These are phyloP conservation scores for Willisornis vidua DNA, from an alignment of 2,113 vertebrate genomes.

Conservation along the genomic window DNA sequence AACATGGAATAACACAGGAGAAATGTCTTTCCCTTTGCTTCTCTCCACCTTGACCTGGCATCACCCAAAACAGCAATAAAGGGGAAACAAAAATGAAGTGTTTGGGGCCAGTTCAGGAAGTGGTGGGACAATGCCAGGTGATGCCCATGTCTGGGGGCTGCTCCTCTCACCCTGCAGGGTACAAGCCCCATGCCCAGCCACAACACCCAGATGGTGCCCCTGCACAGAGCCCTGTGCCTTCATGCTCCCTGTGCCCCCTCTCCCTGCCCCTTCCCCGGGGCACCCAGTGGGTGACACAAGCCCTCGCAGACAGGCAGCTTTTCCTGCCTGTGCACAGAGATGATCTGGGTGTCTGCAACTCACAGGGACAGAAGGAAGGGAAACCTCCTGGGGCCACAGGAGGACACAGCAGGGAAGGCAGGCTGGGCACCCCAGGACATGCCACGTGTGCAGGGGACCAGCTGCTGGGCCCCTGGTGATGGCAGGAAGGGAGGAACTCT, in stretches of 20 bases:
- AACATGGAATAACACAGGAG: not conserved
- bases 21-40: not conserved
- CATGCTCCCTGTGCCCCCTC: not conserved
- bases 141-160: not conserved
- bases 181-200: rapidly evolving
- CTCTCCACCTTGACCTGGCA: not conserved
- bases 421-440: not conserved
- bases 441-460: rapidly evolving
- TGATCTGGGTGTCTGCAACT: rapidly evolving
- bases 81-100: not conserved
- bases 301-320: not conserved
- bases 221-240: not conserved
- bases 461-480: not conserved
- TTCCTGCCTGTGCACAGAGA: not conserved
- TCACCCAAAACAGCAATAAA: not conserved
- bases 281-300: not conserved
- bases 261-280: not conserved
- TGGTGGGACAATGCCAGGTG: not conserved
- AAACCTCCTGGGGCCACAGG: not conserved
- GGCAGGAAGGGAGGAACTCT: not conserved
- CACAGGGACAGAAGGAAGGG: not conserved
- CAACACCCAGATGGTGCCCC: not conserved
- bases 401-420: not conserved
- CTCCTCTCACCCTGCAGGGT: not conserved
- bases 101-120: not conserved